phyloP scores from a whole-genome alignment of 2,888 invertebrate species.

The Tachina lurida region DNA sequence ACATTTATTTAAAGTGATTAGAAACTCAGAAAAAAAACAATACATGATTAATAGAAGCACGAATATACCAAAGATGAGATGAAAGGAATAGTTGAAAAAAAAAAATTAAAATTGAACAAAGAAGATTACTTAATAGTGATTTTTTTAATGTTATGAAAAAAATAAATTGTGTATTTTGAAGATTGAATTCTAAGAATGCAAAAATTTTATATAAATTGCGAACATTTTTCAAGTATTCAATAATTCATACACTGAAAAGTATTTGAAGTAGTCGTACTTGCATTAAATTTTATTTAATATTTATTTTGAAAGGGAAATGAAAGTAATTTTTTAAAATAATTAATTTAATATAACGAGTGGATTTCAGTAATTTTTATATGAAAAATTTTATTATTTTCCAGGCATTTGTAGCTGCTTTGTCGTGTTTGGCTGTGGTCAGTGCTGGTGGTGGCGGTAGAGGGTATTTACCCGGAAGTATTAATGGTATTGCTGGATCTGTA shows the following conservation, averaged over 20 bases:
- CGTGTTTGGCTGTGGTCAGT: conserved; percentile 43
- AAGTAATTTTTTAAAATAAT: conserved; percentile 18
- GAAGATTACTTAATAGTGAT: neutral
- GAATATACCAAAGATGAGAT: neutral
- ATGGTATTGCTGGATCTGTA: conserved; percentile 22
- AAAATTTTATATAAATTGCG: conserved; percentile 50
- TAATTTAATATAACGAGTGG: too few relatives aligned
- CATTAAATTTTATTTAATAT: neutral
- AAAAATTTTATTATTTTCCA: neutral
- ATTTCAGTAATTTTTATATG: neutral
- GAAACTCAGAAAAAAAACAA: neutral
- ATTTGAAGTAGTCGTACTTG: conserved; percentile 27
- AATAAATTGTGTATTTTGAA: neutral
- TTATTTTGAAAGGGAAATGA: conserved; percentile 13
- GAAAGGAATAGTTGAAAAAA: conserved; percentile 18
- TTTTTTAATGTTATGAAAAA: neutral
- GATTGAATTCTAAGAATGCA: neutral
- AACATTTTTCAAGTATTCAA: conserved; percentile 1
- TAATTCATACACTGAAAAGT: conserved; percentile 36
- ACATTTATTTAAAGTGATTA: too few relatives aligned
- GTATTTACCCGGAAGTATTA: conserved; percentile 40
- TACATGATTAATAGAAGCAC: neutral
- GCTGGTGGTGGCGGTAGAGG: conserved; percentile 37
- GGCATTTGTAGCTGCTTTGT: conserved; percentile 35
- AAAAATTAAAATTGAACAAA: conserved; percentile 39